Conservation (phyloP, 2,113 vertebrate species). For the Sylvia atricapilla region DNA sequence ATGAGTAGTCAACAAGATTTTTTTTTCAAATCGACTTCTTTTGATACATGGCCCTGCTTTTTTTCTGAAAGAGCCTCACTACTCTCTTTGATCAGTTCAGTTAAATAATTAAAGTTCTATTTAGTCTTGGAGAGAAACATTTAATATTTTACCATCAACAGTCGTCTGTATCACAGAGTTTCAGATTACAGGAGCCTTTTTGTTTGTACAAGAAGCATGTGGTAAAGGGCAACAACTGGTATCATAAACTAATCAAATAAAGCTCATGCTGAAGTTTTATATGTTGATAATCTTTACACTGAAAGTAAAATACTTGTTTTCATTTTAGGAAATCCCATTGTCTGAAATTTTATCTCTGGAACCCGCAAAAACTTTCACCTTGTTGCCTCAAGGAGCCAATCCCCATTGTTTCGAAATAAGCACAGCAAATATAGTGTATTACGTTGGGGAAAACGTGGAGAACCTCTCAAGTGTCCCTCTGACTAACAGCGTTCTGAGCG, state of each 20-base stretch:
- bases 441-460: conserved; percentile 87
- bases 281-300: neutral
- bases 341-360: conserved; percentile 94
- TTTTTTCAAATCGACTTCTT: neutral
- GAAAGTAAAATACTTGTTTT: neutral
- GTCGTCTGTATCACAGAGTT: neutral
- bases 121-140: neutral
- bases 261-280: neutral
- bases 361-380: conserved; percentile 82
- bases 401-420: conserved; percentile 96
- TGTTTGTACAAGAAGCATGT: neutral
- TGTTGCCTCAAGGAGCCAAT: conserved; percentile 83
- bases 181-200: neutral
- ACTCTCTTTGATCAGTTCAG: neutral
- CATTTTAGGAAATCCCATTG: conserved; percentile 90
- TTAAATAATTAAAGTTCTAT: neutral
- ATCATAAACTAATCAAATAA: neutral
- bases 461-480: conserved; percentile 62
- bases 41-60: neutral
- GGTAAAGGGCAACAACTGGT: neutral
- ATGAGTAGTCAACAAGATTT: neutral
- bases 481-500: conserved; percentile 77
- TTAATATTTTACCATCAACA: neutral
- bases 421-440: conserved; percentile 88
- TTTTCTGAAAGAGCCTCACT: neutral